Base-by-base conservation (phyloP, 2,797 vertebrate species). In the Acestrorhynchus altus region DNA sequence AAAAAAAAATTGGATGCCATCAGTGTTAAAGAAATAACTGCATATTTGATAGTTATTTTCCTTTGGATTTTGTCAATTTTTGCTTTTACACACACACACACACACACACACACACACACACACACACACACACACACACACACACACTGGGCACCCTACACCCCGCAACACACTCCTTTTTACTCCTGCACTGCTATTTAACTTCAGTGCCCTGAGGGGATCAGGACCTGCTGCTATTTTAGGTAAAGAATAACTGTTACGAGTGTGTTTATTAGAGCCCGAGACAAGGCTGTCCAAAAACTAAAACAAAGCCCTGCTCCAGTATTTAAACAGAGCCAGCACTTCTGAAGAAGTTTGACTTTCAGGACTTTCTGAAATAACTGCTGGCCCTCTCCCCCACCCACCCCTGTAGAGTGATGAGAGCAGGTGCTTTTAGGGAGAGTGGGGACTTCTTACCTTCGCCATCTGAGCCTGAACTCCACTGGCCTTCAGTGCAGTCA, bases 381-480 rank as follows among this genome's bases (percentile, higher is more conserved):
- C 31, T n/a, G 31, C 2, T 6, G 2, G 2, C 31, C 31, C 31
- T 2, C 31, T 2, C 31, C 31, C 31, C 31, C 31, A 35, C 2
- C 31, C 31, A 6, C 39, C 16, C 24, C 20, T 26, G 70, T 16
- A 22, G 67, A 52, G 35, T 11, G 46, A 52, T 20, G 69, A 8
- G 42, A 31, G 54, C 47, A 31, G 13, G 8, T 49, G n/a, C 31
- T 2, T 26, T 28, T 16, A 59, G 26, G 39, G 40, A 60, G 28
- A 76, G 63, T 22, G 9, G 60, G 42, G 47, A 42, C 13, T 56
- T 71, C 81, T 68, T 90, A 95, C 94, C 94, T 95, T 95, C 76
- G 94, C 94, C 94, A 95, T 95, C 86, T 95, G 94, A 0, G 94
- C 94, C 88, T 94, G 95, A 74, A 96, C 93, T 69, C 94, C 94